These are phyloP conservation scores for Henricia sp. DNA, from an alignment of 53 echinoderm and acorn worm genomes.

Conservation along the genomic window DNA sequence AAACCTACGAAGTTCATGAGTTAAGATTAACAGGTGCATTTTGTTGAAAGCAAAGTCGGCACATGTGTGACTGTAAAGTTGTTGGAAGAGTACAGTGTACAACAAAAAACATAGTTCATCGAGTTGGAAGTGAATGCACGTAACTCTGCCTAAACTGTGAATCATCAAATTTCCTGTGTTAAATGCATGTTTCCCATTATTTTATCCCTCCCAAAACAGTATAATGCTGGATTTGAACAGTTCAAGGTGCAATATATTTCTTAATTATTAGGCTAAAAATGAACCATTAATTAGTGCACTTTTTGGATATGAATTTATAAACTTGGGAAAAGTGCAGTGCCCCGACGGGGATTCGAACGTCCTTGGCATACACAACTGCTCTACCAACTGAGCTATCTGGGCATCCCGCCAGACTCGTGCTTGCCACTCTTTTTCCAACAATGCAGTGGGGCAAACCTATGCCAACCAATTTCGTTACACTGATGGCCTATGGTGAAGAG, in stretches of 20 bases:
- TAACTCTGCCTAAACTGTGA: not conserved
- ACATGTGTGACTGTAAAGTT: not conserved
- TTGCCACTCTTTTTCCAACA: too few relatives aligned
- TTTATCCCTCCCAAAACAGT: not conserved
- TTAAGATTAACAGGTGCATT: not conserved
- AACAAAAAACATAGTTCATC: not conserved
- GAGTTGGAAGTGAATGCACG: not conserved
- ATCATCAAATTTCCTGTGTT: slow-evolving; percentile 25
- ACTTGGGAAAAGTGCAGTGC: too few relatives aligned
- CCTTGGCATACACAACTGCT: too few relatives aligned
- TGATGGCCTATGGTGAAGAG: not conserved
- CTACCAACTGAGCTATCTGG: too few relatives aligned
- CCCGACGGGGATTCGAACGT: too few relatives aligned
- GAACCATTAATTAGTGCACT: too few relatives aligned
- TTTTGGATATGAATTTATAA: too few relatives aligned
- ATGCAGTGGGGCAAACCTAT: not conserved
- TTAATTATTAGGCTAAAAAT: too few relatives aligned
- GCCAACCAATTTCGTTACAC: not conserved
- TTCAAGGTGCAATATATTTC: too few relatives aligned
- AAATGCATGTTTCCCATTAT: not conserved
- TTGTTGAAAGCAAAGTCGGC: not conserved
- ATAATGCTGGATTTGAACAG: too few relatives aligned
- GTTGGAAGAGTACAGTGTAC: not conserved
- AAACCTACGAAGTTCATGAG: not conserved
- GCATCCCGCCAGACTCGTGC: too few relatives aligned